A percentile compares a stretch with the other conserved stretches of the same genome.
Conservation (phyloP, 2,113 vertebrate species). For the Urocolius indicus region DNA sequence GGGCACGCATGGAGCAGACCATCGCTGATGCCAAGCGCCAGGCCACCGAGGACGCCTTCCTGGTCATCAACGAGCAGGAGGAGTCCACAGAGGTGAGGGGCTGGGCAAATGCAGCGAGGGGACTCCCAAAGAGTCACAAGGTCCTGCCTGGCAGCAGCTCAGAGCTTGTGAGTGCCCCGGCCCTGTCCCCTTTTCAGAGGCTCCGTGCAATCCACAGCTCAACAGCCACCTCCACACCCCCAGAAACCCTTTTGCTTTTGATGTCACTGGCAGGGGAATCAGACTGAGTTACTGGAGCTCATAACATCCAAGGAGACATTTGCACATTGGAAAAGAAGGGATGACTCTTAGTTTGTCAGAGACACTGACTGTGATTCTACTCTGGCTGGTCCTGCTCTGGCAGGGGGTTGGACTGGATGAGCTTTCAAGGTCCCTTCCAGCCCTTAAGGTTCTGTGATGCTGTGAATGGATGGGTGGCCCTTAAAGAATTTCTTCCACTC, state of each 20-base stretch:
- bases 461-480: not conserved
- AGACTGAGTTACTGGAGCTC: not conserved
- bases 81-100: conserved; percentile 94
- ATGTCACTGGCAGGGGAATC: not conserved
- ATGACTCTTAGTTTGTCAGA: not conserved
- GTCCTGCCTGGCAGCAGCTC: not conserved
- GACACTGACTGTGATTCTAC: too few relatives aligned
- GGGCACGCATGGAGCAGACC: conserved; percentile 98
- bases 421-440: too few relatives aligned
- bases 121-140: not conserved
- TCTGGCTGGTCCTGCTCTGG: too few relatives aligned
- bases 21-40: conserved; percentile 93
- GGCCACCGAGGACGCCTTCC: conserved; percentile 92
- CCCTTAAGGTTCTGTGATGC: too few relatives aligned
- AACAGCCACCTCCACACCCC: too few relatives aligned
- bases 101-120: not conserved
- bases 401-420: too few relatives aligned
- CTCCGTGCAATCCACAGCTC: not conserved
- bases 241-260: not conserved
- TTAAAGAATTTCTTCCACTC: not conserved
- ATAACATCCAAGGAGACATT: rapidly evolving
- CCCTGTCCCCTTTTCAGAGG: not conserved
- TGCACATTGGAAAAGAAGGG: not conserved
- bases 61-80: conserved; percentile 97
- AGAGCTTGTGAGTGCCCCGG: rapidly evolving